Evolutionary conservation across 35 echinoderm and acorn worm species (phyloP).

Genomic region (Apostichopus californicus): DNA sequence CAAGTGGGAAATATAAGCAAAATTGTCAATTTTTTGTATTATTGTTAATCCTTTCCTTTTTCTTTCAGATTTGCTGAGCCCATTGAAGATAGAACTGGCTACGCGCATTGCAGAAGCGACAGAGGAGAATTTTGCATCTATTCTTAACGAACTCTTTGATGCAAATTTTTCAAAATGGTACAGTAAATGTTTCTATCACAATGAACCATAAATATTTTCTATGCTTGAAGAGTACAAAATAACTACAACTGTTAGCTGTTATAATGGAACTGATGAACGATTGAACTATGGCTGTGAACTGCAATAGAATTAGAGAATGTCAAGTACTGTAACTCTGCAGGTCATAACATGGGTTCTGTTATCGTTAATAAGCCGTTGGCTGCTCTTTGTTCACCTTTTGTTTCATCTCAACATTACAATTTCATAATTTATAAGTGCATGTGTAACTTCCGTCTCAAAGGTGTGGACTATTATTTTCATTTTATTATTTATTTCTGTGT

Average conservation of each 20-base stretch:
- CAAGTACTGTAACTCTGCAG: too few relatives aligned
- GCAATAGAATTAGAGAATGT: too few relatives aligned
- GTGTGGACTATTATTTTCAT: too few relatives aligned
- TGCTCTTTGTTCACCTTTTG: too few relatives aligned
- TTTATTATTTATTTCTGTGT: too few relatives aligned
- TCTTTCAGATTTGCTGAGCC: conserved; percentile 40
- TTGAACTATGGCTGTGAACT: background rate
- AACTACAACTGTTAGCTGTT: background rate
- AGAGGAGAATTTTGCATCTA: conserved; percentile 39
- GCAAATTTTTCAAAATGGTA: conserved; percentile 52
- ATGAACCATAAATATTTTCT: conserved; percentile 25
- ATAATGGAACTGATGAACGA: background rate
- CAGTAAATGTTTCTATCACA: conserved; percentile 45
- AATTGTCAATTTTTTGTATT: background rate
- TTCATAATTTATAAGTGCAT: too few relatives aligned
- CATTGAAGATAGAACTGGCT: conserved; percentile 7
- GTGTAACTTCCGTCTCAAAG: too few relatives aligned
- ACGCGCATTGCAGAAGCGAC: background rate
- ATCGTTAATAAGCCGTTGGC: too few relatives aligned
- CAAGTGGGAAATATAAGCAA: background rate
- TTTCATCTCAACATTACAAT: too few relatives aligned
- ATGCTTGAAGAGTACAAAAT: too few relatives aligned
- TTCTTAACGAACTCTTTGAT: conserved; percentile 15
- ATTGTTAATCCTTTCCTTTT: background rate
- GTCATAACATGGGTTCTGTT: too few relatives aligned